These are phyloP conservation scores for Phenganax subtilis DNA, from an alignment of 92 coral and sea anemone genomes.

Conservation along the genomic window DNA sequence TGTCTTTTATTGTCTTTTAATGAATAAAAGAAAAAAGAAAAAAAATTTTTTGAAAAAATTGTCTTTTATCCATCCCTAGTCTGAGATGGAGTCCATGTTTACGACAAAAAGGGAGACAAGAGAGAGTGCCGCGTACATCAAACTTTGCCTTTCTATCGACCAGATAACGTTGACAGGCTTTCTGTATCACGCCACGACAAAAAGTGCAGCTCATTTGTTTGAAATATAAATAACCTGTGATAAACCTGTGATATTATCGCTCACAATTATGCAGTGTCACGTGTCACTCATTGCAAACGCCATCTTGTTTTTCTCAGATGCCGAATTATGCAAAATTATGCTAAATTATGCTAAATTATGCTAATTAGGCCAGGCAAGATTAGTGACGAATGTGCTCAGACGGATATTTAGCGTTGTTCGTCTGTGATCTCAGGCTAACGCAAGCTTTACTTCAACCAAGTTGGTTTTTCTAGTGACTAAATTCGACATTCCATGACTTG, in stretches of 20 bases:
- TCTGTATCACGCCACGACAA: background rate
- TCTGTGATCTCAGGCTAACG: no score
- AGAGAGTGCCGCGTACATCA: background rate
- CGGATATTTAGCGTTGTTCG: no score
- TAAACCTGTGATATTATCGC: background rate
- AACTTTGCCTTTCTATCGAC: slow-evolving; percentile 17
- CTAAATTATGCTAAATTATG: background rate
- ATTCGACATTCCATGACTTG: no score
- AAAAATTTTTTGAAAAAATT: no score
- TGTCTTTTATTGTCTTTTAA: no score
- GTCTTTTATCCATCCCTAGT: no score
- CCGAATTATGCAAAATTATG: background rate
- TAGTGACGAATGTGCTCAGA: no score
- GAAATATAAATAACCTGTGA: background rate
- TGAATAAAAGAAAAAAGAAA: no score
- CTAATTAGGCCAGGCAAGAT: no score
- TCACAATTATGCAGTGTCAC: background rate
- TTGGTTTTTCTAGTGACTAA: no score
- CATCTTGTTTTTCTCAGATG: background rate
- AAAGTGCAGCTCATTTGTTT: slow-evolving; percentile 7
- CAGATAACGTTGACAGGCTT: slow-evolving; percentile 5
- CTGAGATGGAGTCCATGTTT: background rate
- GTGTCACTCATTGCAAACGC: background rate
- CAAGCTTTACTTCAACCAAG: no score
- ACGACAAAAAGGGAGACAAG: background rate